Conservation (phyloP, 2,888 invertebrate genomes). For the Conus canariensis region DNA sequence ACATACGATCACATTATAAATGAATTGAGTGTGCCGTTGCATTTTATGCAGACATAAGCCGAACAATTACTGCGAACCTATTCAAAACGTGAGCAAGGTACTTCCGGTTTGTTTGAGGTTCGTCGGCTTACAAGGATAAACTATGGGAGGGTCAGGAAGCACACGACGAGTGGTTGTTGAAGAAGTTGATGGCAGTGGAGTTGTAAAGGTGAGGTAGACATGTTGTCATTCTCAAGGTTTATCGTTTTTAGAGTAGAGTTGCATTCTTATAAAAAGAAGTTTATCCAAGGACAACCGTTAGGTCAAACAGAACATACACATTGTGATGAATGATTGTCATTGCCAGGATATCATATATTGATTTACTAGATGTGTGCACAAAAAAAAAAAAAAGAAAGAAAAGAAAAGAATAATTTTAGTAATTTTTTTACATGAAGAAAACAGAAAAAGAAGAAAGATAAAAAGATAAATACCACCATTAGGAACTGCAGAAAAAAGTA, state of each 20-base stretch:
- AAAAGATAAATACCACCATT: too few relatives aligned
- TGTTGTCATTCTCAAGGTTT: neutral
- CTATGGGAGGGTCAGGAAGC: conserved; percentile 54
- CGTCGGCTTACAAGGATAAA: conserved; percentile 9
- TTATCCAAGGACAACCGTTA: conserved; percentile 22
- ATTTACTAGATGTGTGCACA: too few relatives aligned
- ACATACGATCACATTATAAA: neutral
- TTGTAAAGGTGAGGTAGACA: conserved; percentile 42
- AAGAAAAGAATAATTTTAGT: too few relatives aligned
- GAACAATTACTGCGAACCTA: neutral
- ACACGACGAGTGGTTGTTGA: conserved; percentile 54
- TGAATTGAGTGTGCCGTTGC: neutral
- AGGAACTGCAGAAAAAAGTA: too few relatives aligned
- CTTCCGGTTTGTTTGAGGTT: conserved; percentile 23
- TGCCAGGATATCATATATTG: too few relatives aligned
- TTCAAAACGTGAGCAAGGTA: neutral
- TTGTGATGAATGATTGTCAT: too few relatives aligned
- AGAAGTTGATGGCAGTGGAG: conserved; percentile 47
- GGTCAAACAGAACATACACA: conserved; percentile 2
- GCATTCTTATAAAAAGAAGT: conserved; percentile 29
- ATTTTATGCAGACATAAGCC: neutral
- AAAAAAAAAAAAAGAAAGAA: too few relatives aligned
- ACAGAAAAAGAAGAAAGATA: too few relatives aligned
- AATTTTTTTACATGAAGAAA: too few relatives aligned
- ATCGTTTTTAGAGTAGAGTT: conserved; percentile 2